A percentile compares a stretch with the other conserved stretches of the same genome.
Evolutionary conservation across 2,797 vertebrate species (phyloP).

Genomic region (Rhinogobio ventralis): DNA sequence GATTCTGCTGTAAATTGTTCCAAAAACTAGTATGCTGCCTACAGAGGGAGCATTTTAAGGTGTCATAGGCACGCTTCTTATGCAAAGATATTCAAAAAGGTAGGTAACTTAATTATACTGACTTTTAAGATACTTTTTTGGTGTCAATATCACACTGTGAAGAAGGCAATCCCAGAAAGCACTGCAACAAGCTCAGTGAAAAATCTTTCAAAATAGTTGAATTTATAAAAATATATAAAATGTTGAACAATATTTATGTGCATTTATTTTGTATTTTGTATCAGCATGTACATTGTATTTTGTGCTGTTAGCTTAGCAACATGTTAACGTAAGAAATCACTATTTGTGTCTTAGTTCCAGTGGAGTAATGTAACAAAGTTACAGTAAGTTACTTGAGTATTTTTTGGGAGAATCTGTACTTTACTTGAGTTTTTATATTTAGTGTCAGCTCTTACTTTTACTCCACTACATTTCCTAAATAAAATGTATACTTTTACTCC

Average conservation of each 20-base stretch:
- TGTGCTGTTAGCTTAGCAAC: neutral
- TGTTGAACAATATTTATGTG: neutral
- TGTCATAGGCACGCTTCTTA: neutral
- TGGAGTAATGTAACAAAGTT: too few relatives aligned
- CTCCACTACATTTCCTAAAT: too few relatives aligned
- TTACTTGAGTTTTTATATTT: too few relatives aligned
- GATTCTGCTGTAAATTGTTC: neutral
- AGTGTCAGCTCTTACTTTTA: too few relatives aligned
- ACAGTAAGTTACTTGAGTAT: too few relatives aligned
- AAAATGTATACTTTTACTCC: too few relatives aligned
- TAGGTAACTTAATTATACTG: neutral
- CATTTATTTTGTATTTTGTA: neutral
- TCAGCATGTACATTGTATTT: neutral
- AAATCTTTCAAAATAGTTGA: neutral
- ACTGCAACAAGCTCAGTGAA: neutral
- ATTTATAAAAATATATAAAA: neutral
- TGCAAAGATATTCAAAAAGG: neutral
- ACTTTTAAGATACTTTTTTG: neutral
- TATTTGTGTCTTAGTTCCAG: neutral
- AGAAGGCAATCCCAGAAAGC: neutral
- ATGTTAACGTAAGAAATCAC: neutral
- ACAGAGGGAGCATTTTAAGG: conserved; percentile 1
- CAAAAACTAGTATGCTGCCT: neutral
- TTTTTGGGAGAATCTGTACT: too few relatives aligned
- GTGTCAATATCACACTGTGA: neutral